These are phyloP conservation scores for Limnephilus marmoratus DNA, from an alignment of 2,888 invertebrate species.

Conservation along the genomic window DNA sequence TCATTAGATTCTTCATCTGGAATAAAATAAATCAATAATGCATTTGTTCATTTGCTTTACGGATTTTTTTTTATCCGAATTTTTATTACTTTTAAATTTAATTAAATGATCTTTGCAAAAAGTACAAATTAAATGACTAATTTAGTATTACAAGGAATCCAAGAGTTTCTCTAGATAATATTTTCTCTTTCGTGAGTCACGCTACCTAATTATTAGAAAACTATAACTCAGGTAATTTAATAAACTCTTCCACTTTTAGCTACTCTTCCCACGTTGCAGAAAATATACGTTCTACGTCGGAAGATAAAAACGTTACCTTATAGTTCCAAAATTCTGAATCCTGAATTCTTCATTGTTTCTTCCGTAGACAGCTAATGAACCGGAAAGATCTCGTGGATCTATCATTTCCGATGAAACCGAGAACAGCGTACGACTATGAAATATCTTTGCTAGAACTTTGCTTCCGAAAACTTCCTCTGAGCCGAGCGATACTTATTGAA, in stretches of 20 bases:
- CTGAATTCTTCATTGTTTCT: conserved; percentile 13
- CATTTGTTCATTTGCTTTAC: too few relatives aligned
- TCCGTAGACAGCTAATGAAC: neutral
- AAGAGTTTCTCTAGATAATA: neutral
- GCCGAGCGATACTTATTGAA: conserved; percentile 28
- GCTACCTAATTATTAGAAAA: neutral
- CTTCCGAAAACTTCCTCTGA: conserved; percentile 18
- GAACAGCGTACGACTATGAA: conserved; percentile 16
- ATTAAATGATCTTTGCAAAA: too few relatives aligned
- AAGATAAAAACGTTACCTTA: neutral
- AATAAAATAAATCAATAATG: too few relatives aligned
- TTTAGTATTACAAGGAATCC: neutral
- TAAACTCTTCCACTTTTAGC: neutral
- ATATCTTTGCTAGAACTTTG: conserved; percentile 2
- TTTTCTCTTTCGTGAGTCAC: neutral
- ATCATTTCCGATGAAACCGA: conserved; percentile 31
- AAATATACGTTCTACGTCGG: neutral
- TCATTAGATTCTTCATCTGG: too few relatives aligned
- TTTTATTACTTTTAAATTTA: too few relatives aligned
- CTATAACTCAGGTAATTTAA: neutral
- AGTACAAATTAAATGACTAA: neutral
- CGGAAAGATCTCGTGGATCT: conserved; percentile 17
- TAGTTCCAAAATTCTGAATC: neutral
- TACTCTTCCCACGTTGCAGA: neutral
- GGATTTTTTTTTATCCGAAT: too few relatives aligned